These are phyloP conservation scores for Hippocampus comes DNA, from an alignment of 2,113 vertebrate genomes.

Conservation along the genomic window DNA sequence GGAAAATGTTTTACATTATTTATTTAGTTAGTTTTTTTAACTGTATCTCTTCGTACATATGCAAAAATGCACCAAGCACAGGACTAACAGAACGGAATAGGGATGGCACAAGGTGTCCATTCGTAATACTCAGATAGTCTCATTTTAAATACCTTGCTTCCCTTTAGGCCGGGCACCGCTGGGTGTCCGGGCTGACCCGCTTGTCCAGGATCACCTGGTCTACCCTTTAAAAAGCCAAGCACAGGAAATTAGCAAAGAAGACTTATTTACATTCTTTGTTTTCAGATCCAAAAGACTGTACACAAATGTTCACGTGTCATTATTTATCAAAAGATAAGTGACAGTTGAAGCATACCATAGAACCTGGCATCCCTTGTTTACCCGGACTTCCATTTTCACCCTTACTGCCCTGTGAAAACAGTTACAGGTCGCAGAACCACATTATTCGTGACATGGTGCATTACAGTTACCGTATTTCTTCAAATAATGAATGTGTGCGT, in stretches of 20 bases:
- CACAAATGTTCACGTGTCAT: not conserved
- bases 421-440: constrained; percentile 9
- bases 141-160: constrained; percentile 75
- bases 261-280: not conserved
- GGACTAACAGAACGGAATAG: not conserved
- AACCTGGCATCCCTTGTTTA: constrained; percentile 74
- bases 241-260: constrained; percentile 6
- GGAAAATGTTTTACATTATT: too few species aligned
- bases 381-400: constrained; percentile 83
- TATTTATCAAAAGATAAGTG: constrained; percentile 4
- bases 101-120: not conserved
- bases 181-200: constrained; percentile 84
- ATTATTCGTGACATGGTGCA: not conserved
- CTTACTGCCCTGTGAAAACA: constrained; percentile 78
- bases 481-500: too few species aligned
- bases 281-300: not conserved
- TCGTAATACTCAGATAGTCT: not conserved
- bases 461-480: not conserved
- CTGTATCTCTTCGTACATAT: not conserved
- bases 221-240: constrained; percentile 73
- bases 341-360: constrained; percentile 71
- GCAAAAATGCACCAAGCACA: not conserved
- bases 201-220: constrained; percentile 74
- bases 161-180: constrained; percentile 82
- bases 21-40: too few species aligned